phyloP scores from a whole-genome alignment of 2,888 invertebrate genomes.

The Homarus gammarus region DNA sequence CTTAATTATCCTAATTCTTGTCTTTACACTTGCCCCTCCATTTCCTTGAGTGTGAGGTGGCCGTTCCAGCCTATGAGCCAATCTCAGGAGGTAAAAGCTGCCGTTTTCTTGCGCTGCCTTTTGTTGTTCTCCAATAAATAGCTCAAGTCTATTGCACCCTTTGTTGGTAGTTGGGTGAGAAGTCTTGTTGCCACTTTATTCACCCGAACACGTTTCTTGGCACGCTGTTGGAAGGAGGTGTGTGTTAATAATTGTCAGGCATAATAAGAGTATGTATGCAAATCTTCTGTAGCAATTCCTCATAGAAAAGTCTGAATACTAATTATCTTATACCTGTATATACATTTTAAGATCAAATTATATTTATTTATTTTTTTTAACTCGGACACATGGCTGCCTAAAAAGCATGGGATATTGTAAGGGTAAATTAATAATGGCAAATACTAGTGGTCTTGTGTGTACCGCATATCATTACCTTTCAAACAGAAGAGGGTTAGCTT shows the following conservation, averaged over 20 bases:
- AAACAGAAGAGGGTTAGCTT: too few relatives aligned
- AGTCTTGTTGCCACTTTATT: conserved; percentile 67
- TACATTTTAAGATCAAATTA: too few relatives aligned
- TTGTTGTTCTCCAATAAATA: conserved; percentile 71
- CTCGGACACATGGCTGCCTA: too few relatives aligned
- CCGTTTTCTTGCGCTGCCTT: conserved; percentile 71
- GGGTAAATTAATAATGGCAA: too few relatives aligned
- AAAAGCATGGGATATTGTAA: too few relatives aligned
- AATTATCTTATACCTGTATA: too few relatives aligned
- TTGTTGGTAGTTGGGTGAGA: conserved; percentile 56
- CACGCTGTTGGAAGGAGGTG: conserved; percentile 46
- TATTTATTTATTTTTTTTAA: too few relatives aligned
- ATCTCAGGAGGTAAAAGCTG: conserved; percentile 74
- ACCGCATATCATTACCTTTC: too few relatives aligned
- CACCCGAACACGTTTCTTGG: conserved; percentile 68
- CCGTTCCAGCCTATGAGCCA: conserved; percentile 75
- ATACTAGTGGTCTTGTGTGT: too few relatives aligned
- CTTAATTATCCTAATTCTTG: conserved; percentile 8
- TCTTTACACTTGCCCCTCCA: conserved; percentile 65
- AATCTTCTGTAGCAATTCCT: neutral
- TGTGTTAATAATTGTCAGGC: neutral
- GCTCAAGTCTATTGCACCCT: conserved; percentile 75
- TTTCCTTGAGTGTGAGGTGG: conserved; percentile 71
- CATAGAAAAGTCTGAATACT: neutral
- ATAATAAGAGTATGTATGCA: neutral